Base-by-base conservation (phyloP, 2,888 invertebrate genomes). In the Drosophila paucipuncta region DNA sequence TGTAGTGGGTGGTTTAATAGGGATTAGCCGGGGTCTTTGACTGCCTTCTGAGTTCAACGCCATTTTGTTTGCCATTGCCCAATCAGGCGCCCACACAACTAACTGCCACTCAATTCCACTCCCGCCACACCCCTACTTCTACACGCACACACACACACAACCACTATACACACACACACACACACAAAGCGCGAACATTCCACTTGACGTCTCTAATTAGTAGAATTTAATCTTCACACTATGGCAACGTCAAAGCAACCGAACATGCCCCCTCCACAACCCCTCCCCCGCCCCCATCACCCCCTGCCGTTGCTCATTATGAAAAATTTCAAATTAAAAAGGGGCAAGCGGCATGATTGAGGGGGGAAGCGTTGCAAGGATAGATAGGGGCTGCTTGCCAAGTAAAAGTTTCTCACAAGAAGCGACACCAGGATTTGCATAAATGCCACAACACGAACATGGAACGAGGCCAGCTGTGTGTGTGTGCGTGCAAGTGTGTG, bases 151-250 rank as follows among this genome's bases (percentile, higher is more conserved):
- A 11, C 49, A 55, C 49, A 65, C 67, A 83, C 73, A 83, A 78
- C 78, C 85, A 89, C 88, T 39, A 39, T 11, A 43, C 68, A 37
- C 33, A 30, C 47, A 68, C 49, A 53, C 61, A 35, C 55, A 52
- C 47, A 66, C 10, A 41, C 41, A 77, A 86, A 85, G 85, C 88
- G 85, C 89, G 83, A 85, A 90, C 85, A 90, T 88, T 85, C 88
- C 90, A 91, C 87, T 87, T 82, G 89, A 89, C 91, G 87, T 87
- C 90, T 91, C 87, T 87, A 87, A 87, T 87, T 87, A 87, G 87
- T 87, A 84, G 91, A 87, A 87, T 87, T 87, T 87, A 87, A 91
- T 87, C 87, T 87, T 91, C 91, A 87, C 87, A 87, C 87, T 89
- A 87, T 91, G 88, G 87, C 91, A 87, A 91, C 85, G 85, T 79